phyloP scores from a whole-genome alignment of 2,888 invertebrate species.

The Poecilus cupreus region DNA sequence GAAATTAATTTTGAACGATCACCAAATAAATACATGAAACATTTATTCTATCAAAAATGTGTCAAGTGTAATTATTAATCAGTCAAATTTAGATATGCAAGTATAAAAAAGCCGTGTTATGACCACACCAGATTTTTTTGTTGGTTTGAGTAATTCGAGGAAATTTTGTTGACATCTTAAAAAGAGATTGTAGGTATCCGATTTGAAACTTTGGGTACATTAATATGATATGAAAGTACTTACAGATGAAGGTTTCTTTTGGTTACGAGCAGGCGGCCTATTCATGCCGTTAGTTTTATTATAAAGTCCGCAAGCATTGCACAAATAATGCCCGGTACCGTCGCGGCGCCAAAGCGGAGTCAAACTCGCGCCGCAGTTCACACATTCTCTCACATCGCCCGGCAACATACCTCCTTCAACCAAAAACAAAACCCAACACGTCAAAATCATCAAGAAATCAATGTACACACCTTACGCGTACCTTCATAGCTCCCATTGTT shows the following conservation, averaged over 20 bases:
- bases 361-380: slow-evolving; percentile 79
- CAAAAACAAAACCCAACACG: slow-evolving; percentile 23
- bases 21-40: no score
- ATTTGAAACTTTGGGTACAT: no score
- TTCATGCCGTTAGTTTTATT: slow-evolving; percentile 82
- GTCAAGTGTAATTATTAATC: no score
- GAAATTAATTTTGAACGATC: no score
- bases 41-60: no score
- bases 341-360: slow-evolving; percentile 92
- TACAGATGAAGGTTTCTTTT: slow-evolving; percentile 79
- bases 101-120: no score
- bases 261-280: slow-evolving; percentile 83
- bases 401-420: slow-evolving; percentile 65
- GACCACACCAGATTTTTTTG: no score
- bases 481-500: slow-evolving; percentile 42
- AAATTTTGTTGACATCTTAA: background rate
- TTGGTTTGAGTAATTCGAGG: no score
- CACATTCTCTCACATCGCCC: slow-evolving; percentile 79
- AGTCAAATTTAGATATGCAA: no score
- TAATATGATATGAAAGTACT: slow-evolving; percentile 65
- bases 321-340: slow-evolving; percentile 89
- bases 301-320: slow-evolving; percentile 86
- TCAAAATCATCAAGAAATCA: background rate
- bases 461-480: slow-evolving; percentile 26
- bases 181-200: no score